Evolutionary conservation across 2,888 invertebrate genomes (phyloP).

Genomic region (Matsumyia berberina): DNA sequence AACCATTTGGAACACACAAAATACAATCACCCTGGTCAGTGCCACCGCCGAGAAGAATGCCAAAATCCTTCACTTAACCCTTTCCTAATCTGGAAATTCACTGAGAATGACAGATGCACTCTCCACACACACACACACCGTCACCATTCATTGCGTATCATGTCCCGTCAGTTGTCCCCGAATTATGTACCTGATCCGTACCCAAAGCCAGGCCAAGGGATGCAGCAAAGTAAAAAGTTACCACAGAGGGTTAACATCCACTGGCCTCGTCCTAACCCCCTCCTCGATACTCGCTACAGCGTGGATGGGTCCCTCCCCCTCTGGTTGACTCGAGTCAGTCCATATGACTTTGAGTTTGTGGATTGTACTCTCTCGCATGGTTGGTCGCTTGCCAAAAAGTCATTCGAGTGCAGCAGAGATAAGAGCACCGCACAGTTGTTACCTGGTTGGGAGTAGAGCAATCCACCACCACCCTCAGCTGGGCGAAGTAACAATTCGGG

Average conservation of each 20-base stretch:
- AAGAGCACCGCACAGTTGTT: conserved; percentile 51
- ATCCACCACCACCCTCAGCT: conserved; percentile 4
- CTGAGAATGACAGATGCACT: conserved; percentile 43
- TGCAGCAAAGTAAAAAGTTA: conserved; percentile 41
- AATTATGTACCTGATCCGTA: conserved; percentile 49
- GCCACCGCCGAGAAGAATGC: conserved; percentile 23
- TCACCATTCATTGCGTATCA: conserved; percentile 19
- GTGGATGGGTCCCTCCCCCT: neutral
- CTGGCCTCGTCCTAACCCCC: conserved; percentile 23
- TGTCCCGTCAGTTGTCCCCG: conserved; percentile 36
- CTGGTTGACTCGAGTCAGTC: conserved; percentile 6
- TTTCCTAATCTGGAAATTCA: conserved; percentile 50
- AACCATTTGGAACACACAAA: neutral
- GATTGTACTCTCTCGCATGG: conserved; percentile 28
- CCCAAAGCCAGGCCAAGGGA: conserved; percentile 25
- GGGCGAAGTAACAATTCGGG: conserved; percentile 55
- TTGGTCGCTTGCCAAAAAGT: conserved; percentile 71
- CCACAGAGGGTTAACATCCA: conserved; percentile 54
- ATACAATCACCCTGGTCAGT: neutral
- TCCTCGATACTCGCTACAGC: conserved; percentile 40
- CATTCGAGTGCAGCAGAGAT: conserved; percentile 69
- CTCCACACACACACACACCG: neutral
- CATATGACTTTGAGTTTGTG: conserved; percentile 38
- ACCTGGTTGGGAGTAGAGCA: conserved; percentile 39
- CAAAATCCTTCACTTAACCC: conserved; percentile 45